Evolutionary conservation across 2,888 invertebrate genomes (phyloP).

Genomic region (Parthenolecanium corni): DNA sequence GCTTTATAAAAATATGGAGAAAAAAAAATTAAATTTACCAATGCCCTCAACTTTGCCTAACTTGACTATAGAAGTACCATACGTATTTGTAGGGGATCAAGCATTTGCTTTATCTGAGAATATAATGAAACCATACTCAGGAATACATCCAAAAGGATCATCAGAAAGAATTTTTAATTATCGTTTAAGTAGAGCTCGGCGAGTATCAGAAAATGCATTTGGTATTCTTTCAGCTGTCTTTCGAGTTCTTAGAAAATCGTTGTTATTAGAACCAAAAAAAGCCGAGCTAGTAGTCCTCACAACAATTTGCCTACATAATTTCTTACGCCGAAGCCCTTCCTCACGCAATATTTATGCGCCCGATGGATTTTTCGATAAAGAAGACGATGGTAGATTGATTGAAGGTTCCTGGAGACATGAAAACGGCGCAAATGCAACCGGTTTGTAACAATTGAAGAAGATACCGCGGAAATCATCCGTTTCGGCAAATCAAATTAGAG

Average conservation of each 20-base stretch:
- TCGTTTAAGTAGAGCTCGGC: constrained; percentile 30
- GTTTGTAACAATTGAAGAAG: too few relatives aligned
- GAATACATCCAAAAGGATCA: constrained; percentile 27
- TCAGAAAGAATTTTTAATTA: constrained; percentile 32
- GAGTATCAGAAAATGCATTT: constrained; percentile 32
- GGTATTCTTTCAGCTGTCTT: constrained; percentile 30
- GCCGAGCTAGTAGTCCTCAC: constrained; percentile 13
- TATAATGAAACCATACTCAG: constrained; percentile 30
- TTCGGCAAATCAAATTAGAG: too few relatives aligned
- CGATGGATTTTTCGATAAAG: constrained; percentile 13
- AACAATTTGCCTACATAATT: constrained; percentile 27
- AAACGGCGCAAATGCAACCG: constrained; percentile 4
- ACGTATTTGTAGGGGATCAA: constrained; percentile 33
- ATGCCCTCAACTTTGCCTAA: constrained; percentile 1
- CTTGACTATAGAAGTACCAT: constrained; percentile 19
- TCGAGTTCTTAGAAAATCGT: constrained; percentile 30
- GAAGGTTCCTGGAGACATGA: constrained; percentile 3
- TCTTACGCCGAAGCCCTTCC: constrained; percentile 13
- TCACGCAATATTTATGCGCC: constrained; percentile 11
- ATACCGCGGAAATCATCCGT: too few relatives aligned
- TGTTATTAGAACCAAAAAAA: constrained; percentile 27
- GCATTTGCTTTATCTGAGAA: constrained; percentile 33
- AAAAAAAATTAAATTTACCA: constrained; percentile 21
- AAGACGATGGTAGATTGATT: constrained; percentile 12
- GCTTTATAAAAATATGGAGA: too few relatives aligned